Conservation (phyloP, 2,888 invertebrate species). For the Volucella inflata region DNA sequence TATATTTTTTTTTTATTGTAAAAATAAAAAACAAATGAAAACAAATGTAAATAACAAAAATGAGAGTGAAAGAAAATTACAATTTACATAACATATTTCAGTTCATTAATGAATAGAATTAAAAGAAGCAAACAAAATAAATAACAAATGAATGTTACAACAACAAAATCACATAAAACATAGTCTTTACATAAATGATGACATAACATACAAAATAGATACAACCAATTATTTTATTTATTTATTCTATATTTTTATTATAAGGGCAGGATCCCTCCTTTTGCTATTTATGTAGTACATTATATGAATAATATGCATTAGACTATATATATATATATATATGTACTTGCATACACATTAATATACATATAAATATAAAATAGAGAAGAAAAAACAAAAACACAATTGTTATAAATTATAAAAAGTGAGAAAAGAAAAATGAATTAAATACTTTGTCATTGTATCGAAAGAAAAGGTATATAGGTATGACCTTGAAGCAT, state of each 20-base stretch:
- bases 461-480: slow-evolving; percentile 49
- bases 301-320: slow-evolving; percentile 71
- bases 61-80: slow-evolving; percentile 62
- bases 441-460: slow-evolving; percentile 47
- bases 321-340: slow-evolving; percentile 63
- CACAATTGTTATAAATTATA: slow-evolving; percentile 68
- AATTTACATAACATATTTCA: slow-evolving; percentile 64
- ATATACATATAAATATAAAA: slow-evolving; percentile 57
- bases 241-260: slow-evolving; percentile 75
- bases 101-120: slow-evolving; percentile 60
- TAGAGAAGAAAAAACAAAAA: slow-evolving; percentile 54
- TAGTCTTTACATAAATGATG: slow-evolving; percentile 49
- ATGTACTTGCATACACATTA: slow-evolving; percentile 58
- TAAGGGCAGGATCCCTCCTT: slow-evolving; percentile 76
- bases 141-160: slow-evolving; percentile 80
- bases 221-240: slow-evolving; percentile 72
- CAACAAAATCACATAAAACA: slow-evolving; percentile 80
- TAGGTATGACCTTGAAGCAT: slow-evolving; percentile 44
- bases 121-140: slow-evolving; percentile 52
- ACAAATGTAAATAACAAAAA: slow-evolving; percentile 74
- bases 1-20: slow-evolving; percentile 63
- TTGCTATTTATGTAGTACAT: slow-evolving; percentile 75
- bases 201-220: slow-evolving; percentile 61
- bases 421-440: slow-evolving; percentile 29
- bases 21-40: slow-evolving; percentile 70